phyloP scores from a whole-genome alignment of 2,888 invertebrate species.

The Oeneis ivallda region DNA sequence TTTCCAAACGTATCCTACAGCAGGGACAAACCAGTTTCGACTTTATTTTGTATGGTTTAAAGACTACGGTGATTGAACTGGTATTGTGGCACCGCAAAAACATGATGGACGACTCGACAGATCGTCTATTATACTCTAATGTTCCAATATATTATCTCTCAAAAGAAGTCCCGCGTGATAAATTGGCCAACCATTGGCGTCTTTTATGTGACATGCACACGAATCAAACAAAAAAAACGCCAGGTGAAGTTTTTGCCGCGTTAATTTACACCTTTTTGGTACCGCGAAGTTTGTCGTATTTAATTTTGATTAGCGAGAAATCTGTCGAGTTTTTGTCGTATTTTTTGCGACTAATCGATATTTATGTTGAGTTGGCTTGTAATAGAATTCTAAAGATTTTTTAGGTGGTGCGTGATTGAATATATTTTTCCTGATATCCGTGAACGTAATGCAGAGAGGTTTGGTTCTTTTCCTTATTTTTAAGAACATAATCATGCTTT shows the following conservation, averaged over 20 bases:
- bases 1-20: conserved; percentile 25
- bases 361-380: conserved; percentile 29
- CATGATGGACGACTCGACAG: conserved; percentile 70
- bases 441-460: neutral
- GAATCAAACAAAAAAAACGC: conserved; percentile 45
- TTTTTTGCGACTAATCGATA: conserved; percentile 31
- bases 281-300: conserved; percentile 44
- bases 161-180: conserved; percentile 67
- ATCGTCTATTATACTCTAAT: conserved; percentile 76
- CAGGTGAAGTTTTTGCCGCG: conserved; percentile 57
- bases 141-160: conserved; percentile 75
- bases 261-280: conserved; percentile 52
- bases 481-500: neutral
- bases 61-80: conserved; percentile 25
- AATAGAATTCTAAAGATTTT: conserved; percentile 16
- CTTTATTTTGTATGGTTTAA: conserved; percentile 12
- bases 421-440: neutral
- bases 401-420: conserved; percentile 5
- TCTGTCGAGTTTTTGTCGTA: conserved; percentile 34
- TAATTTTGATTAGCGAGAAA: conserved; percentile 45
- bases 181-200: conserved; percentile 62
- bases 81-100: conserved; percentile 51
- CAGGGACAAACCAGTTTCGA: conserved; percentile 4
- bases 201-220: conserved; percentile 45
- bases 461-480: neutral